These are phyloP conservation scores for Ormyrus labotus DNA, from an alignment of 2,888 invertebrate genomes.

Conservation along the genomic window DNA sequence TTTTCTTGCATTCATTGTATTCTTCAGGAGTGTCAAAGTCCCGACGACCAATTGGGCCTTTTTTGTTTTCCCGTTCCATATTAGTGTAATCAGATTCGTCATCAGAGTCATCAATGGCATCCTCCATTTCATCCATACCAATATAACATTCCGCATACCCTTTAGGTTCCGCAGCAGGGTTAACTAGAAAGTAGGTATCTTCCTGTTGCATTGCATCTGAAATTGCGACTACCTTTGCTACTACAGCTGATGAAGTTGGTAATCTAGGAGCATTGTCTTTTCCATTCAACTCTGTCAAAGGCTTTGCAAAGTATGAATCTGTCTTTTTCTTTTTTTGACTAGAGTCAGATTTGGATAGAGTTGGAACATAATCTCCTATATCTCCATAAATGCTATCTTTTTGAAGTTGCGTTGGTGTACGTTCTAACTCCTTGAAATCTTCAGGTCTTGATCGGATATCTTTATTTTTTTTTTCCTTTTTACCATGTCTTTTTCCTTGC, in stretches of 20 bases:
- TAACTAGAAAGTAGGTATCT: conserved; percentile 80
- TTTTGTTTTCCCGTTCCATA: conserved; percentile 98
- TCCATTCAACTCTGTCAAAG: conserved; percentile 78
- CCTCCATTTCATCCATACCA: conserved; percentile 95
- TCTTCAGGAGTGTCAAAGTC: conserved; percentile 99
- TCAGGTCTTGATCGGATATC: conserved; percentile 69
- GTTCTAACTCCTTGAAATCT: conserved; percentile 66
- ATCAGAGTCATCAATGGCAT: conserved; percentile 98
- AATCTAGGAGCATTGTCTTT: conserved; percentile 70
- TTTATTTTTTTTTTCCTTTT: conserved; percentile 85
- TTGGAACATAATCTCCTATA: conserved; percentile 90
- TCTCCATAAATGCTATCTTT: conserved; percentile 95
- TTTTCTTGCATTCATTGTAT: conserved; percentile 99
- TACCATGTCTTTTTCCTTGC: conserved; percentile 88
- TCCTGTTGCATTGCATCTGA: conserved; percentile 67
- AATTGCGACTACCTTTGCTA: conserved; percentile 40
- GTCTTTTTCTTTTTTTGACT: conserved; percentile 65
- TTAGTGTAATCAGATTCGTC: conserved; percentile 98
- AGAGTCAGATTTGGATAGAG: conserved; percentile 69
- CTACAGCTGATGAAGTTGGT: conserved; percentile 59
- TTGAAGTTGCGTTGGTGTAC: conserved; percentile 62
- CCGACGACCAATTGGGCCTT: conserved; percentile 97
- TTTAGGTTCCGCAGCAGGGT: conserved; percentile 91
- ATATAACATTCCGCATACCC: conserved; percentile 99
- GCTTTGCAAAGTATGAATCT: conserved; percentile 86